A percentile compares a stretch with the other conserved stretches of the same genome.
Evolutionary conservation across 35 echinoderm and acorn worm species (phyloP).

Genomic region (Diadema setosum): DNA sequence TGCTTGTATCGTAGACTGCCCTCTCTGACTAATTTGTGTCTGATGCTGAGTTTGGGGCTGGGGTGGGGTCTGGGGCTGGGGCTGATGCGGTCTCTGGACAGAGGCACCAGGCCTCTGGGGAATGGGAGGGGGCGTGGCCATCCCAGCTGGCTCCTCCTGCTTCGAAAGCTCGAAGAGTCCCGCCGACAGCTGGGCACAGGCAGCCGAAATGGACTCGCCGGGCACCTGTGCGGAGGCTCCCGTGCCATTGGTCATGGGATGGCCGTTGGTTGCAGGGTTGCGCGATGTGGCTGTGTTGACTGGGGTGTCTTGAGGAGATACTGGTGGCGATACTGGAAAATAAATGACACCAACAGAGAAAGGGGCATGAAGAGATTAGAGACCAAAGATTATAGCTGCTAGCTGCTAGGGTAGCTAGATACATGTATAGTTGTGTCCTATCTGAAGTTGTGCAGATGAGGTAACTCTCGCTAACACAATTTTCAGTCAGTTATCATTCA

Average conservation of each 20-base stretch:
- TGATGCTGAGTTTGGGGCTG: no score
- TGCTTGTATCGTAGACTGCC: neutral
- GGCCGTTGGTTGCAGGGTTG: conserved; percentile 11
- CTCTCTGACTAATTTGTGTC: neutral
- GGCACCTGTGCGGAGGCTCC: neutral
- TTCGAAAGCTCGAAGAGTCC: conserved; percentile 42
- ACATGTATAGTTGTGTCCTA: no score
- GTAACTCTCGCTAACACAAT: no score
- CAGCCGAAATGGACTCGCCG: neutral
- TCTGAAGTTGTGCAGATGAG: no score
- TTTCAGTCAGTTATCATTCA: no score
- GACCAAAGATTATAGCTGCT: no score
- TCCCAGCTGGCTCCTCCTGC: neutral
- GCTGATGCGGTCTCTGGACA: no score
- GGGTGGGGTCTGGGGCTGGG: no score
- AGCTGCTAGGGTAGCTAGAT: no score
- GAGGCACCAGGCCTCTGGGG: neutral
- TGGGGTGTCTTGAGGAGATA: conserved; percentile 5
- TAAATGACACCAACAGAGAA: no score
- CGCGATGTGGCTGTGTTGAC: neutral
- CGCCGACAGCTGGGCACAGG: conserved; percentile 40
- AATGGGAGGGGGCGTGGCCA: neutral
- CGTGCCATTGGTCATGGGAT: neutral
- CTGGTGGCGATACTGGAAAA: conserved; percentile 30
- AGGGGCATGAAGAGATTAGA: no score